phyloP scores from a whole-genome alignment of 2,888 invertebrate species.

The Mechanitis mazaeus region DNA sequence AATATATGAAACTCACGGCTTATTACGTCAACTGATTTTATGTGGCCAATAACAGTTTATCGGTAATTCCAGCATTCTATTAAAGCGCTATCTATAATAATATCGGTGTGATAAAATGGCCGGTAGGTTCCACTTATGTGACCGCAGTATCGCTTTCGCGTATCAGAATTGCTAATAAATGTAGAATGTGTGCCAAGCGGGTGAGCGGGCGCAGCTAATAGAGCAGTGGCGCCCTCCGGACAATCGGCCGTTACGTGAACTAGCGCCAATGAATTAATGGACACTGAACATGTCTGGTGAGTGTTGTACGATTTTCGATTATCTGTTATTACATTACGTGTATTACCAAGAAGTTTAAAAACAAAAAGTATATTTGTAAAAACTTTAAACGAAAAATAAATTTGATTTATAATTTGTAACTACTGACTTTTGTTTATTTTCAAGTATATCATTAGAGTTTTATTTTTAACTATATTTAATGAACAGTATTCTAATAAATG shows the following conservation, averaged over 20 bases:
- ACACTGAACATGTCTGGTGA: constrained; percentile 12
- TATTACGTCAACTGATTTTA: constrained; percentile 65
- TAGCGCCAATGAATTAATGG: constrained; percentile 33
- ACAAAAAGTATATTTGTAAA: too few relatives aligned
- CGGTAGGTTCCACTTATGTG: constrained; percentile 61
- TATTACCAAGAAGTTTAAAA: too few relatives aligned
- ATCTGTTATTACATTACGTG: background rate
- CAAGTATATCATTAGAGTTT: too few relatives aligned
- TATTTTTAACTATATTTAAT: too few relatives aligned
- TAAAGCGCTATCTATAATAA: constrained; percentile 55
- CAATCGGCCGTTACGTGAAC: constrained; percentile 37
- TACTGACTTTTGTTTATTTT: too few relatives aligned
- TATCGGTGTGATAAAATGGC: constrained; percentile 62
- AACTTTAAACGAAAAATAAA: too few relatives aligned
- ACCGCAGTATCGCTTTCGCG: constrained; percentile 65
- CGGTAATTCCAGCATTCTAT: constrained; percentile 61
- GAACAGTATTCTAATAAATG: too few relatives aligned
- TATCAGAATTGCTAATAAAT: constrained; percentile 73
- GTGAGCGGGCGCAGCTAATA: constrained; percentile 49
- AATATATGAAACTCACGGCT: constrained; percentile 62
- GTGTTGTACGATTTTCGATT: background rate
- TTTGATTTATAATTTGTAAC: too few relatives aligned
- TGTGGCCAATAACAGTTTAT: constrained; percentile 59
- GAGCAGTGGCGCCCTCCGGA: constrained; percentile 49
- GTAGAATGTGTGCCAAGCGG: constrained; percentile 58